These are phyloP conservation scores for Xiphophorus maculatus DNA, from an alignment of 2,113 vertebrate genomes.

Conservation along the genomic window DNA sequence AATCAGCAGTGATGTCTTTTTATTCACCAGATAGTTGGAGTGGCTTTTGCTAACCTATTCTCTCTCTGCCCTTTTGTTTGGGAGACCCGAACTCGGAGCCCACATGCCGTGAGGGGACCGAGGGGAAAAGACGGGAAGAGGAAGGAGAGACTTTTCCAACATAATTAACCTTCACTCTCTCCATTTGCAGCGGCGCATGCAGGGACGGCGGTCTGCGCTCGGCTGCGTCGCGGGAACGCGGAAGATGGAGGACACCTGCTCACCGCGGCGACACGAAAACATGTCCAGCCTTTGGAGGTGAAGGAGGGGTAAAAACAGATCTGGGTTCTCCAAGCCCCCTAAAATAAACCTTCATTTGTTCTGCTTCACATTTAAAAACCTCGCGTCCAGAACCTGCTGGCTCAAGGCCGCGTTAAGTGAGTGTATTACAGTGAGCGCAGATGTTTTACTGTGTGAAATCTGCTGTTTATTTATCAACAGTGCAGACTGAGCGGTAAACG, in stretches of 20 bases:
- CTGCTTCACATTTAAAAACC: conserved; percentile 51
- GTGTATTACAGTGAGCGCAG: background rate
- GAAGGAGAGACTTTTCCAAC: conserved; percentile 88
- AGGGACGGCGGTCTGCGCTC: conserved; percentile 83
- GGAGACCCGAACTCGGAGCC: conserved; percentile 82
- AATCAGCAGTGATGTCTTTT: conserved; percentile 2
- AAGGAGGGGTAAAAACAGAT: conserved; percentile 41
- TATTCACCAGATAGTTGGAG: no score
- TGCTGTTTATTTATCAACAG: conserved; percentile 11
- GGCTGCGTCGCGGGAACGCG: conserved; percentile 86
- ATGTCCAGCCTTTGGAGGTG: conserved; percentile 27
- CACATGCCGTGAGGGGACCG: conserved; percentile 72
- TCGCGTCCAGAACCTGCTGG: conserved; percentile 41
- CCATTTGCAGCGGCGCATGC: conserved; percentile 86
- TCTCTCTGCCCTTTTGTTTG: conserved; percentile 68
- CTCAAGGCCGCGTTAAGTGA: conserved; percentile 43
- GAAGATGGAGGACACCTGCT: conserved; percentile 81
- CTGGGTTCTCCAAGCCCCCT: background rate
- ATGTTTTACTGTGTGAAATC: conserved; percentile 16
- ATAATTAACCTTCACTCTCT: conserved; percentile 98
- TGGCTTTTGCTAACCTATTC: conserved; percentile 55
- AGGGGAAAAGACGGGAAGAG: conserved; percentile 74
- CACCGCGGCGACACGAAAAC: conserved; percentile 39
- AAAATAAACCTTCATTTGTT: conserved; percentile 10
- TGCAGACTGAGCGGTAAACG: conserved; percentile 8